phyloP scores from a whole-genome alignment of 1,140 invertebrate species.

The Gryllus bimaculatus region DNA sequence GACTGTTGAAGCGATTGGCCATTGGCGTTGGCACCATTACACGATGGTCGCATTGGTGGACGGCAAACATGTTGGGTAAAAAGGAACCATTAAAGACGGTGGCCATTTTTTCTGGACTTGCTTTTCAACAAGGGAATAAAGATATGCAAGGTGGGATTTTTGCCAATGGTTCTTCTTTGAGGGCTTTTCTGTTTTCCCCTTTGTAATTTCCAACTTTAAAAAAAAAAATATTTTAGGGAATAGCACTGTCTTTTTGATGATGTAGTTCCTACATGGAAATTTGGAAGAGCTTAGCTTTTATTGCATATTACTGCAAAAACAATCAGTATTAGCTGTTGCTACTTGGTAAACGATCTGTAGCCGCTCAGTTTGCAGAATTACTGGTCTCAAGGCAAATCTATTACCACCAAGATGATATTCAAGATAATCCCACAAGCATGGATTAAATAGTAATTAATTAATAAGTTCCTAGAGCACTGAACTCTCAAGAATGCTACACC shows the following conservation, averaged over 20 bases:
- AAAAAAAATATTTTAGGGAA: constrained; percentile 39
- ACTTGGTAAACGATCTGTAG: constrained; percentile 72
- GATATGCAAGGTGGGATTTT: constrained; percentile 60
- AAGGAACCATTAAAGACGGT: constrained; percentile 54
- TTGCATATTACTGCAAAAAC: constrained; percentile 66
- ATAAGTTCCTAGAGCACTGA: neutral
- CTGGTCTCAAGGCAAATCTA: constrained; percentile 51
- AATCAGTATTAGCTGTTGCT: constrained; percentile 67
- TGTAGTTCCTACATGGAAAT: constrained; percentile 66
- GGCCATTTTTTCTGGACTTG: constrained; percentile 89
- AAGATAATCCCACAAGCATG: constrained; percentile 47
- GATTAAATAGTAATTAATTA: constrained; percentile 25
- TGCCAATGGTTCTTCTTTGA: neutral
- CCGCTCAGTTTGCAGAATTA: constrained; percentile 73
- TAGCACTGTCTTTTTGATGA: constrained; percentile 62
- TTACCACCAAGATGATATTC: constrained; percentile 53
- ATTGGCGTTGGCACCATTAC: constrained; percentile 80
- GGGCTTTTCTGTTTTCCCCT: neutral
- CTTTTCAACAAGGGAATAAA: constrained; percentile 77
- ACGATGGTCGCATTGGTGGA: constrained; percentile 78
- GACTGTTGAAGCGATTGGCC: constrained; percentile 67
- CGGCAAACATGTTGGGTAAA: constrained; percentile 65
- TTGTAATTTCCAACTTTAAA: constrained; percentile 5
- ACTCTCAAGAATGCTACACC: no score
- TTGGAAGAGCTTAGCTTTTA: constrained; percentile 67